Conservation (phyloP, 2,797 vertebrate genomes). For the Halcyon leucocephala region DNA sequence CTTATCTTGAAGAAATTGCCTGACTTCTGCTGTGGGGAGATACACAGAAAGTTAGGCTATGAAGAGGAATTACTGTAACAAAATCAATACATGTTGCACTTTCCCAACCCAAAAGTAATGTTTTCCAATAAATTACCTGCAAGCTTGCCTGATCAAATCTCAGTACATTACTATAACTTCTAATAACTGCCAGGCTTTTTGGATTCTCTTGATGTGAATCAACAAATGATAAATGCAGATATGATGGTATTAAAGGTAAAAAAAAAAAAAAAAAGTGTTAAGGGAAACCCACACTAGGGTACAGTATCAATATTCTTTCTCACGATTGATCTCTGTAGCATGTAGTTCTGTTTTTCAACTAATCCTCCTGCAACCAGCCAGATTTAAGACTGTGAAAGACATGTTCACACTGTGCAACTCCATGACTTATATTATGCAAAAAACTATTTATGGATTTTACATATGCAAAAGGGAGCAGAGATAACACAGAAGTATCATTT, state of each 20-base stretch:
- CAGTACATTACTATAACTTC: neutral
- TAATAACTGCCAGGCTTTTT: neutral
- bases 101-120: neutral
- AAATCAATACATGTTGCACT: neutral
- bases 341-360: slow-evolving; percentile 4
- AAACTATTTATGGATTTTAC: neutral
- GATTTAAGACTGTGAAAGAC: neutral
- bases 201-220: neutral
- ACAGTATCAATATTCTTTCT: neutral
- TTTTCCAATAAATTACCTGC: neutral
- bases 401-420: neutral
- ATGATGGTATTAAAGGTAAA: neutral
- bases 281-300: neutral
- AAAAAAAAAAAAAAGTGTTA: too few species aligned
- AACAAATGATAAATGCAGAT: neutral
- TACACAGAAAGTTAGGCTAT: neutral
- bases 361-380: neutral
- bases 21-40: neutral
- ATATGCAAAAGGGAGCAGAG: neutral
- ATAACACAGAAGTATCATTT: neutral
- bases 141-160: neutral
- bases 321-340: neutral
- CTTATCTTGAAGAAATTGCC: neutral
- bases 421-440: neutral
- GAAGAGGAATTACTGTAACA: neutral